phyloP scores from a whole-genome alignment of 2,888 invertebrate species.

The Mimas tiliae region DNA sequence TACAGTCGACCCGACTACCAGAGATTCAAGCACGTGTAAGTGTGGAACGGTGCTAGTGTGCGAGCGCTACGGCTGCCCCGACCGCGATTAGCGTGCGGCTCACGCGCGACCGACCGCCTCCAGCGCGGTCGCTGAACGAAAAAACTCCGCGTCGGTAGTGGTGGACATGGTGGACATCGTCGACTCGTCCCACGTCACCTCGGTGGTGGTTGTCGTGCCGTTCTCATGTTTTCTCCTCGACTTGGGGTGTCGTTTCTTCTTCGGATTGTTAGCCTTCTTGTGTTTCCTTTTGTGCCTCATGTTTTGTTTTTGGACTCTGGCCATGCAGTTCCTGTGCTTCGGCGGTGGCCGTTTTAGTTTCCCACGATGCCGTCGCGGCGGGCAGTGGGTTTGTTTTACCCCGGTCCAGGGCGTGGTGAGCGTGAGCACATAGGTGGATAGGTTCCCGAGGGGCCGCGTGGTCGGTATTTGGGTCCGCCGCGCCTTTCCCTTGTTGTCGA shows the following conservation, averaged over 20 bases:
- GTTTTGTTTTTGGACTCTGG: conserved; percentile 77
- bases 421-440: conserved; percentile 90
- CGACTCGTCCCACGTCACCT: conserved; percentile 79
- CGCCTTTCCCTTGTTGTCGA: conserved; percentile 89
- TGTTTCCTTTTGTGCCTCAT: conserved; percentile 76
- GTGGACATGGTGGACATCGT: conserved; percentile 81
- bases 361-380: conserved; percentile 71
- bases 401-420: conserved; percentile 71
- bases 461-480: conserved; percentile 89
- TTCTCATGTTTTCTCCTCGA: conserved; percentile 80
- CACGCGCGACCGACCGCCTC: conserved; percentile 82
- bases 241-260: conserved; percentile 83
- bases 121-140: conserved; percentile 84
- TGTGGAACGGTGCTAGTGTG: conserved; percentile 81
- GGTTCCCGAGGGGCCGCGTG: conserved; percentile 87
- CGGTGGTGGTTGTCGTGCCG: conserved; percentile 78
- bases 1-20: conserved; percentile 32
- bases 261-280: conserved; percentile 79
- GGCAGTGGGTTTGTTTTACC: conserved; percentile 64
- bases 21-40: conserved; percentile 72
- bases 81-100: conserved; percentile 76
- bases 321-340: conserved; percentile 75
- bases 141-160: conserved; percentile 83
- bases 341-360: conserved; percentile 76
- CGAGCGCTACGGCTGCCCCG: conserved; percentile 81